Evolutionary conservation across 2,888 invertebrate genomes (phyloP).

Genomic region (Sussaba pulchella): DNA sequence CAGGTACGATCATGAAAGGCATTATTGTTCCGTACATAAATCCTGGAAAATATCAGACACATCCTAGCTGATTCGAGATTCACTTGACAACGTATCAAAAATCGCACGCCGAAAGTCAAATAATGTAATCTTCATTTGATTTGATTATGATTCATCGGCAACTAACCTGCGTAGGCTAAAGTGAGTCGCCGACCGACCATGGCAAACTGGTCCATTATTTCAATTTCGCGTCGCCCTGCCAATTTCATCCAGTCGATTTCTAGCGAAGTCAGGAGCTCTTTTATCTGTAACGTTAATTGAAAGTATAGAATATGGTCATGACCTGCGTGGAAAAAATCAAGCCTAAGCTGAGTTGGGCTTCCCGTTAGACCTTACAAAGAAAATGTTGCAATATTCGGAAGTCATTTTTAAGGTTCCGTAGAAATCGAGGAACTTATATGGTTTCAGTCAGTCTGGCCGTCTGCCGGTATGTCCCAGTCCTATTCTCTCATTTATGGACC

Average conservation of each 20-base stretch:
- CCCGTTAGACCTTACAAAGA: no score
- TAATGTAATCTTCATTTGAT: no score
- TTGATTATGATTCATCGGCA: background rate
- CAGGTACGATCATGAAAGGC: slow-evolving; percentile 67
- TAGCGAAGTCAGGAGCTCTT: slow-evolving; percentile 59
- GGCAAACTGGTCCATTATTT: slow-evolving; percentile 65
- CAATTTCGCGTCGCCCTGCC: slow-evolving; percentile 55
- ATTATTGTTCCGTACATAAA: slow-evolving; percentile 67
- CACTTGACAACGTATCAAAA: background rate
- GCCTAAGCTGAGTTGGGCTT: no score
- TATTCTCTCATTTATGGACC: no score
- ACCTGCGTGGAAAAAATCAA: no score
- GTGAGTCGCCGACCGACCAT: slow-evolving; percentile 63
- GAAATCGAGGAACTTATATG: no score
- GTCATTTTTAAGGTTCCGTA: no score
- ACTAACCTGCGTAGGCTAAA: slow-evolving; percentile 60
- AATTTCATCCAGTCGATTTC: slow-evolving; percentile 66
- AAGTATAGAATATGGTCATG: background rate
- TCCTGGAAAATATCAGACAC: slow-evolving; percentile 37
- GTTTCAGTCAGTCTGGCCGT: no score
- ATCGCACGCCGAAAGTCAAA: background rate
- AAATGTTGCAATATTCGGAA: no score
- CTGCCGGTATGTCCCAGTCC: no score
- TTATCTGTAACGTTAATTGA: slow-evolving; percentile 60
- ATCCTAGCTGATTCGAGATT: background rate